A percentile compares a stretch with the other conserved stretches of the same genome.
Conservation (phyloP, 1,140 invertebrate genomes). For the Muscidifurax raptorellus region DNA sequence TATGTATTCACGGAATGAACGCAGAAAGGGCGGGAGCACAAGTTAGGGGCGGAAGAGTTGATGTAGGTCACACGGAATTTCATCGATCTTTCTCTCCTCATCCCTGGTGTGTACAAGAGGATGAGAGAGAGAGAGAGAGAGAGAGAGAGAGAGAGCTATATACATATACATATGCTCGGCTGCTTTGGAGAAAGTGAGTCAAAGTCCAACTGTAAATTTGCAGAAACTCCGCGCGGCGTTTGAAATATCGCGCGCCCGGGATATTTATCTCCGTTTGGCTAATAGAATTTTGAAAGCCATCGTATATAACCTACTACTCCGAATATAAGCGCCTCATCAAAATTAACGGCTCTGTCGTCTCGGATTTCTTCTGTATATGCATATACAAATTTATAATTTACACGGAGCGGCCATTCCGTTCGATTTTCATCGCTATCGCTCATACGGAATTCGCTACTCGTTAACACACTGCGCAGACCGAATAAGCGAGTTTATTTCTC, state of each 20-base stretch:
- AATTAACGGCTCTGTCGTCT: neutral
- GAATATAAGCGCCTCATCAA: neutral
- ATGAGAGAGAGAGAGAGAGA: no score
- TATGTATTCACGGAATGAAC: no score
- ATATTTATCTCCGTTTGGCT: slow-evolving; percentile 5
- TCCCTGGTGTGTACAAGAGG: no score
- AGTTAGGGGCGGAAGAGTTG: slow-evolving; percentile 11
- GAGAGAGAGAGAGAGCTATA: no score
- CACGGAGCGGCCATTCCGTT: neutral
- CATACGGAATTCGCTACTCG: neutral
- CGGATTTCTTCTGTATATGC: neutral
- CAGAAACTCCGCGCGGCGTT: neutral
- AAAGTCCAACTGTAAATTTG: slow-evolving; percentile 29
- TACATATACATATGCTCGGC: neutral
- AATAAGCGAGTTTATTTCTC: neutral
- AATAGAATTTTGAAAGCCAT: neutral
- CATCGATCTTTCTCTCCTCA: neutral
- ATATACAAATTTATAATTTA: no score
- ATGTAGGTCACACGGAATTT: slow-evolving; percentile 16
- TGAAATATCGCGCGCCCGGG: neutral
- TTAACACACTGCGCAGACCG: neutral
- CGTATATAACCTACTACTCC: neutral
- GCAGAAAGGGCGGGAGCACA: neutral
- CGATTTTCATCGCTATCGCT: neutral
- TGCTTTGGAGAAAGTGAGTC: slow-evolving; percentile 27